Conservation (phyloP, 2,888 invertebrate species). For the Salticus scenicus region DNA sequence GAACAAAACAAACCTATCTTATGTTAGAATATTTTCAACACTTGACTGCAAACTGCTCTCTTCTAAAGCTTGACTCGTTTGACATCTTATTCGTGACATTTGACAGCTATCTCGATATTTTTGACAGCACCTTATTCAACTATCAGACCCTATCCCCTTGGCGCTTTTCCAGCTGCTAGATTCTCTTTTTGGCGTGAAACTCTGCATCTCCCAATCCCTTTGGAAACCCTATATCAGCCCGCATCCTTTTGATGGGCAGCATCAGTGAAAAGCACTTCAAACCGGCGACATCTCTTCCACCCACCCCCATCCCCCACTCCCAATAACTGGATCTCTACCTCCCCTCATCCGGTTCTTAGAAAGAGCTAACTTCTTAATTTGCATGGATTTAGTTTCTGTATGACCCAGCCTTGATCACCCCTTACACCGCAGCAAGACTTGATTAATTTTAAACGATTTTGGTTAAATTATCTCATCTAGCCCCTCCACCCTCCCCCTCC, state of each 20-base stretch:
- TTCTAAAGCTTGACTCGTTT: not conserved
- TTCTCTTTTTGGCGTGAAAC: constrained; percentile 26
- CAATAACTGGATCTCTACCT: not conserved
- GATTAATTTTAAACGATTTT: constrained; percentile 69
- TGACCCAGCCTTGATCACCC: constrained; percentile 31
- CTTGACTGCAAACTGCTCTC: constrained; percentile 17
- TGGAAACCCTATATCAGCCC: constrained; percentile 43
- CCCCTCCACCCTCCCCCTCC: not conserved
- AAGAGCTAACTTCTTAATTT: constrained; percentile 62
- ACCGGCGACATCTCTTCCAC: constrained; percentile 46
- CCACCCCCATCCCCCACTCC: constrained; percentile 8
- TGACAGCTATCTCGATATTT: constrained; percentile 14
- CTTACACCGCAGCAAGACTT: constrained; percentile 20
- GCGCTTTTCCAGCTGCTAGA: not conserved
- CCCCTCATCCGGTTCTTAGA: not conserved
- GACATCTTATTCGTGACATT: constrained; percentile 17
- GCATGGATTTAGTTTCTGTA: constrained; percentile 64
- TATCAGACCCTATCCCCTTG: not conserved
- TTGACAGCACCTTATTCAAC: constrained; percentile 17
- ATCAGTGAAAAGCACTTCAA: constrained; percentile 65
- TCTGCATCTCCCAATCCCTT: constrained; percentile 11
- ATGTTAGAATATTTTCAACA: constrained; percentile 11
- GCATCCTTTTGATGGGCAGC: constrained; percentile 58
- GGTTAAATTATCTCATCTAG: constrained; percentile 62
- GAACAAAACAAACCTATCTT: too few species aligned